Evolutionary conservation across 2,113 vertebrate genomes (phyloP), one percentile per base, ranked within the genome.

Genomic region (Rhinoderma darwinii): DNA sequence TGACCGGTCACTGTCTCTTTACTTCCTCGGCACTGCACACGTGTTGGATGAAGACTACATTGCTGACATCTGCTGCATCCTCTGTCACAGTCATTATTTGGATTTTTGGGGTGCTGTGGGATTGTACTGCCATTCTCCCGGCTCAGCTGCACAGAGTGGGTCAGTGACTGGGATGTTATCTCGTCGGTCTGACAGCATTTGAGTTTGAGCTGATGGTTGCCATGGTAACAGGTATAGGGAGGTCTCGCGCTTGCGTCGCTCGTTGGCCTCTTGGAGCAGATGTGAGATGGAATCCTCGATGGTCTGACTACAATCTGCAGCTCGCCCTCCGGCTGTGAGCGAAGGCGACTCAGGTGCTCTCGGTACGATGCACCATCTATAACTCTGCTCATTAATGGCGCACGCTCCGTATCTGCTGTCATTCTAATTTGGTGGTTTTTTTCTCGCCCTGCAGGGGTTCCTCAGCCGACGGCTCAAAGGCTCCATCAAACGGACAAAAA

Each of bases 401-500:
- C 2, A n/a, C 1, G 56, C 56, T n/a, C 56, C 56, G 51, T 1
- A 50, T 54, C 76, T 79, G 88, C 88, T 85, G 82, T 68, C 1
- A n/a, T 25, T n/a, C 44, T 90, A 85, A 92, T 89, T 11, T 74
- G 86, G 77, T 92, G n/a, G 77, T 92, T 92, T 91, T 92, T 92
- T 89, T 94, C 93, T 94, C 91, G 88, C 92, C 89, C 91, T 92
- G 68, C 95, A 96, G 95, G 96, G 96, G 73, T 98, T 97, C 90
- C 95, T 98, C 92, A 97, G 96, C 91, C 95, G 95, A 15, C 95
- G 96, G 90, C 92, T 99, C 90, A 99, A 99, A 92, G 98, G 98
- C 90, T 99, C 98, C 89, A 99, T 99, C 94, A 99, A 99, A 92
- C 95, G 97, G 91, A 99, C 98, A 92, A 99, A 99, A 95, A 99